Evolutionary conservation across 2,888 invertebrate species (phyloP).

Genomic region (Seira ritae): DNA sequence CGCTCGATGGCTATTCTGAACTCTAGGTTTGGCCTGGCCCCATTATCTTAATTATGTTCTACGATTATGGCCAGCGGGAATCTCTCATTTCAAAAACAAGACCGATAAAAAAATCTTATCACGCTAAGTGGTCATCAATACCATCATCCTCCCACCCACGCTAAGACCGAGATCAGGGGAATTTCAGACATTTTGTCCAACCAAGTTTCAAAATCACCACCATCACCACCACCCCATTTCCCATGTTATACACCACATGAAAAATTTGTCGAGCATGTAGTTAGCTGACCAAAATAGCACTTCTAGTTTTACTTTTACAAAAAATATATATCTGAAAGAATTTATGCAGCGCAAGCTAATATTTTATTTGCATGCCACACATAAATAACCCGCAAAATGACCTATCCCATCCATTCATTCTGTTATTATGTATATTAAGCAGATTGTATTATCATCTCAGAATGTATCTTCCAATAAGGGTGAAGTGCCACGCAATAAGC

Average conservation of each 20-base stretch:
- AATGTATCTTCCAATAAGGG: constrained; percentile 34
- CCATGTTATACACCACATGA: no score
- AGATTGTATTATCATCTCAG: constrained; percentile 41
- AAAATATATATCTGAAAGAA: constrained; percentile 23
- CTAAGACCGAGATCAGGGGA: no score
- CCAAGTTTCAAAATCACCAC: background rate
- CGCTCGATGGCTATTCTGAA: no score
- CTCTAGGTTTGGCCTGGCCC: constrained; percentile 15
- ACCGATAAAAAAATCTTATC: no score
- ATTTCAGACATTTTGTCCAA: no score
- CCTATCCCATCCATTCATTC: constrained; percentile 53
- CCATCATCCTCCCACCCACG: no score
- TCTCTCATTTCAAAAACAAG: background rate
- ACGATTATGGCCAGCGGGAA: constrained; percentile 14
- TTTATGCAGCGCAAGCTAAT: constrained; percentile 12
- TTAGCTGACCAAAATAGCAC: background rate
- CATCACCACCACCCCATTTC: background rate
- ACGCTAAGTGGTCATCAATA: no score
- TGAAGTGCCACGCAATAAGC: constrained; percentile 51
- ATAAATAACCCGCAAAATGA: constrained; percentile 42
- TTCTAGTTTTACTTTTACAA: background rate
- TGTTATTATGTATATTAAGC: constrained; percentile 34
- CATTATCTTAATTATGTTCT: background rate
- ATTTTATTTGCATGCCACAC: constrained; percentile 42
- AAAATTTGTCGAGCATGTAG: background rate